phyloP scores from a whole-genome alignment of 2,113 vertebrate species.

The Pseudonaja textilis region DNA sequence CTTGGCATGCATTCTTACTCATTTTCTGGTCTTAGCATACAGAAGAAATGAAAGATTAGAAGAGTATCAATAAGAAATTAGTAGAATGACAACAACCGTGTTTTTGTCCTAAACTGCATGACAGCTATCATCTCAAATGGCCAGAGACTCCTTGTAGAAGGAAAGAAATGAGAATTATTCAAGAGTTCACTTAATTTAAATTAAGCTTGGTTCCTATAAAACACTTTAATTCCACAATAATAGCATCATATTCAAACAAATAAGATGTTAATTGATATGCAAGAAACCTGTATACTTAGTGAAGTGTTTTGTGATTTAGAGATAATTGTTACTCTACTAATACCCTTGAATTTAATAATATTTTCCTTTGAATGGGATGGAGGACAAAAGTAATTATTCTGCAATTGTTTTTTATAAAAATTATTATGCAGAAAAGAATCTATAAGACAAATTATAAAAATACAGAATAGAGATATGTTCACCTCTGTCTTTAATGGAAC shows the following conservation, averaged over 20 bases:
- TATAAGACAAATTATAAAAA: conserved; percentile 12
- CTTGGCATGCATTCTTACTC: not conserved
- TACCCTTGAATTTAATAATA: not conserved
- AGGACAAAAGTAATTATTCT: conserved; percentile 49
- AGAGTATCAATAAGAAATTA: not conserved
- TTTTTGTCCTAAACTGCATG: not conserved
- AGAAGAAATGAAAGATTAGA: not conserved
- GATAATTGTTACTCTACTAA: not conserved
- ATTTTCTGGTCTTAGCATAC: not conserved
- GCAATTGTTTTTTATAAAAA: conserved; percentile 40
- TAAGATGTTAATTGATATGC: not conserved
- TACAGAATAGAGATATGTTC: not conserved
- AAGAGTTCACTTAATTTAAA: not conserved
- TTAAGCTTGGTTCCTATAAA: not conserved
- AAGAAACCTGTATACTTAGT: not conserved
- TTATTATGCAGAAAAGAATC: conserved; percentile 27
- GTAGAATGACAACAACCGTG: not conserved
- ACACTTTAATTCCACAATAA: not conserved
- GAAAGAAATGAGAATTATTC: not conserved
- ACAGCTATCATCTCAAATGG: not conserved
- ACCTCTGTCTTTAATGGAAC: conserved; percentile 5
- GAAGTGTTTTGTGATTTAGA: not conserved
- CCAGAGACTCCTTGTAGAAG: not conserved
- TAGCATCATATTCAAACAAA: not conserved
- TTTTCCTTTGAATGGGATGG: conserved; percentile 32